phyloP scores from a whole-genome alignment of 2,797 vertebrate species.

The Sebastolobus altivelis region DNA sequence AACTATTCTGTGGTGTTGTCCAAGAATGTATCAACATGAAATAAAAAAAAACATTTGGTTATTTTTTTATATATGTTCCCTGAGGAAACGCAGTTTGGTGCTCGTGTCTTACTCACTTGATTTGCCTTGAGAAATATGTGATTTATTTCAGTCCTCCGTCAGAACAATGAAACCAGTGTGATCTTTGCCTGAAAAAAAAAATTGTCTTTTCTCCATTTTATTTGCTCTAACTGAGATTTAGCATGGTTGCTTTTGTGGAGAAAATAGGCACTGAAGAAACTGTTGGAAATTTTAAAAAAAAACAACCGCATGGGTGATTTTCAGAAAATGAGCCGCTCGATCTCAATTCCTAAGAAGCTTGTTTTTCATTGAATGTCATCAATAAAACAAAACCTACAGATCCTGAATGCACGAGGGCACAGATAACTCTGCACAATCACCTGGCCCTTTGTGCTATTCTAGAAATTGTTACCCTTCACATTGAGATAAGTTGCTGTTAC shows the following conservation, averaged over 20 bases:
- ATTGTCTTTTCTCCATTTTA: neutral
- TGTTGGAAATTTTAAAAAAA: neutral
- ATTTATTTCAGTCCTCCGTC: neutral
- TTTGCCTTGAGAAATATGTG: conserved; percentile 44
- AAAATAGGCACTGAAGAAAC: neutral
- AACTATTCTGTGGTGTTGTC: conserved; percentile 96
- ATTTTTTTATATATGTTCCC: conserved; percentile 91
- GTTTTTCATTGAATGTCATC: conserved; percentile 14
- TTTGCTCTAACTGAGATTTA: neutral
- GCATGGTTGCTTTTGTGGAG: conserved; percentile 1
- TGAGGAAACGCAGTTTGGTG: conserved; percentile 56
- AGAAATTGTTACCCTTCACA: conserved; percentile 5
- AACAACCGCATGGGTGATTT: neutral
- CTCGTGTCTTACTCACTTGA: conserved; percentile 34
- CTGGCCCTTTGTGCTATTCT: neutral
- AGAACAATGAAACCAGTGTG: neutral
- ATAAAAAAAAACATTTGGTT: conserved; percentile 94
- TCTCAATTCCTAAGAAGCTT: neutral
- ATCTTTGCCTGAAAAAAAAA: neutral
- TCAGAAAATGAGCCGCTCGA: conserved; percentile 7
- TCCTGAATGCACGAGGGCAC: neutral
- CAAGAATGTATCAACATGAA: conserved; percentile 96
- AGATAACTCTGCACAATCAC: neutral
- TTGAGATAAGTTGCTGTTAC: conserved; percentile 37
- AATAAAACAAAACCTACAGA: conserved; percentile 13